A percentile compares a stretch with the other conserved stretches of the same genome.
Conservation (phyloP, 1,140 invertebrate genomes). For the Brachionus angularis region DNA sequence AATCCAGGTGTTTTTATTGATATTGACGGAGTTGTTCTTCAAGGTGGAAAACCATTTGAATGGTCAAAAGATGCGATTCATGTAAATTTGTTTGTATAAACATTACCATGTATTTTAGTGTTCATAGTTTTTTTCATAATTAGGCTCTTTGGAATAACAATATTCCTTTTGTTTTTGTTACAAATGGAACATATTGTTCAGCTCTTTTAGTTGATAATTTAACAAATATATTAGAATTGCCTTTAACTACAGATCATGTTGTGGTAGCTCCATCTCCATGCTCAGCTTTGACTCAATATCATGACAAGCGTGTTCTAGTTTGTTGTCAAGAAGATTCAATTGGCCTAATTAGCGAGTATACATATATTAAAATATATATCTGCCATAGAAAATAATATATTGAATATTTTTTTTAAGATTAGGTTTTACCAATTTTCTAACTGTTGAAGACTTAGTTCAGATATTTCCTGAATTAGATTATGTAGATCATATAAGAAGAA, state of each 20-base stretch:
- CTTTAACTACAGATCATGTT: constrained; percentile 34
- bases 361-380: background rate
- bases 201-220: constrained; percentile 33
- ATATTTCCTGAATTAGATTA: constrained; percentile 68
- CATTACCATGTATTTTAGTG: background rate
- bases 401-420: constrained; percentile 10
- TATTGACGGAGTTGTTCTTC: constrained; percentile 31
- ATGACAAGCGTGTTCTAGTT: constrained; percentile 54
- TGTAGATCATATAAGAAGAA: constrained; percentile 65
- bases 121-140: background rate
- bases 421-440: constrained; percentile 20
- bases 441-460: constrained; percentile 46
- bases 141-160: constrained; percentile 38
- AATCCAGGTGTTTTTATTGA: constrained; percentile 44
- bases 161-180: constrained; percentile 32
- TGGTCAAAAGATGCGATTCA: constrained; percentile 43
- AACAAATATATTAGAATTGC: constrained; percentile 15
- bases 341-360: constrained; percentile 14
- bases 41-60: constrained; percentile 32
- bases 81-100: background rate
- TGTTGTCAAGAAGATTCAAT: constrained; percentile 54
- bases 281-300: constrained; percentile 51
- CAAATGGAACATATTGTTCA: constrained; percentile 31
- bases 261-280: constrained; percentile 53
- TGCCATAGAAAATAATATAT: background rate